phyloP scores from a whole-genome alignment of 2,797 vertebrate species.

The Australoheros facetus region DNA sequence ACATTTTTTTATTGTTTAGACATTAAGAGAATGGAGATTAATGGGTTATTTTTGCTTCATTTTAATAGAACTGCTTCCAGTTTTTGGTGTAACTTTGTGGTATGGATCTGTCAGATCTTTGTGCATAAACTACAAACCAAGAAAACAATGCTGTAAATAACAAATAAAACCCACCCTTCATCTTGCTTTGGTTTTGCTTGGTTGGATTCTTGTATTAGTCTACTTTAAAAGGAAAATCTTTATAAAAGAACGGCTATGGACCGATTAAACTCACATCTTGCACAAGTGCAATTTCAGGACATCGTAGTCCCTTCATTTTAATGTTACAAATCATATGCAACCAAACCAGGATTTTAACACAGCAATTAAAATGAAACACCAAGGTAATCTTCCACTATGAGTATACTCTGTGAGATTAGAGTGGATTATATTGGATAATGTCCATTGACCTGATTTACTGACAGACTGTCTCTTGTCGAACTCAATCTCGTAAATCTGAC shows the following conservation, averaged over 20 bases:
- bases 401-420: conserved; percentile 66
- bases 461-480: conserved; percentile 65
- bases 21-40: conserved; percentile 18
- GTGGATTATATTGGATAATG: conserved; percentile 76
- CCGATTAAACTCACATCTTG: neutral
- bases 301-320: conserved; percentile 15
- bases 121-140: neutral
- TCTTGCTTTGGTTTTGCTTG: neutral
- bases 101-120: neutral
- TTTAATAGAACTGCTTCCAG: conserved; percentile 38
- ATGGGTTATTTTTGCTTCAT: conserved; percentile 28
- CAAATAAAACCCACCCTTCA: neutral
- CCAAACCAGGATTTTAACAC: conserved; percentile 67
- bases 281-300: neutral
- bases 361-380: conserved; percentile 72
- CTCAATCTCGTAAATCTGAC: conserved; percentile 63
- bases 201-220: neutral
- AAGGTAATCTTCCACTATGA: conserved; percentile 64
- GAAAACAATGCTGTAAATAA: neutral
- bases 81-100: conserved; percentile 18
- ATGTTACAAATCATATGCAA: conserved; percentile 39
- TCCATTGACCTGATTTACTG: conserved; percentile 78
- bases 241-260: neutral
- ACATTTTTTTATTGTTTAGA: too few species aligned
- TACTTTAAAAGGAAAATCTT: neutral